phyloP scores from a whole-genome alignment of 1,140 invertebrate genomes.

The Drosophila punjabiensis region DNA sequence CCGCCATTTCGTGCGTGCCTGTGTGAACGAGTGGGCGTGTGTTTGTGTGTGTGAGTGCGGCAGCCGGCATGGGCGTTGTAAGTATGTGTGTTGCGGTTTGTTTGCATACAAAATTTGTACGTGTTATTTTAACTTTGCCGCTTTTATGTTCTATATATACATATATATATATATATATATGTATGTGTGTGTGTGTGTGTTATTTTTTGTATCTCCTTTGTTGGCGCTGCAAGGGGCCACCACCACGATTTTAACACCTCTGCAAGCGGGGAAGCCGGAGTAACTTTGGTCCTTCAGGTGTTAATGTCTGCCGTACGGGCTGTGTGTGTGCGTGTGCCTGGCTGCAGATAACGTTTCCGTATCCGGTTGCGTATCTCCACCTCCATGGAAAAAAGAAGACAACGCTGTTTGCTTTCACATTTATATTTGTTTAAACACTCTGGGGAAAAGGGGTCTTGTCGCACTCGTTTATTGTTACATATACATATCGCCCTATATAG shows the following conservation, averaged over 20 bases:
- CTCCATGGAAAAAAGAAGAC: constrained; percentile 29
- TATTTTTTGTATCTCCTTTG: constrained; percentile 58
- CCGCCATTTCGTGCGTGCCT: constrained; percentile 53
- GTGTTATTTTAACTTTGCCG: constrained; percentile 69
- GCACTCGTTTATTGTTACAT: constrained; percentile 51
- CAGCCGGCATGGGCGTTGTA: constrained; percentile 2
- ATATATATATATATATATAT: not conserved
- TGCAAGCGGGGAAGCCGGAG: constrained; percentile 20
- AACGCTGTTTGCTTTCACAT: constrained; percentile 68
- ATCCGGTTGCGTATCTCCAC: constrained; percentile 30
- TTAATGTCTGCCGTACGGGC: constrained; percentile 68
- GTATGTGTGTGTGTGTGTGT: constrained; percentile 26
- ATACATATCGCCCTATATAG: constrained; percentile 44
- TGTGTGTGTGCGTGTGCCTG: constrained; percentile 54
- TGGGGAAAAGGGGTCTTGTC: constrained; percentile 46
- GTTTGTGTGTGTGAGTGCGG: constrained; percentile 7
- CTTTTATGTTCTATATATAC: constrained; percentile 56
- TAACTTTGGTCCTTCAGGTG: constrained; percentile 70
- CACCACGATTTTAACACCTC: constrained; percentile 61
- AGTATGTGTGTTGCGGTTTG: constrained; percentile 57
- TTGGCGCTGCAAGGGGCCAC: constrained; percentile 38
- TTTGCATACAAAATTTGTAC: constrained; percentile 76
- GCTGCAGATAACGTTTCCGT: constrained; percentile 61
- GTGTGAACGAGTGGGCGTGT: constrained; percentile 4
- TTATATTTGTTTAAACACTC: constrained; percentile 79